These are phyloP conservation scores for Mayetiola destructor DNA, from an alignment of 2,888 invertebrate genomes.

Conservation along the genomic window DNA sequence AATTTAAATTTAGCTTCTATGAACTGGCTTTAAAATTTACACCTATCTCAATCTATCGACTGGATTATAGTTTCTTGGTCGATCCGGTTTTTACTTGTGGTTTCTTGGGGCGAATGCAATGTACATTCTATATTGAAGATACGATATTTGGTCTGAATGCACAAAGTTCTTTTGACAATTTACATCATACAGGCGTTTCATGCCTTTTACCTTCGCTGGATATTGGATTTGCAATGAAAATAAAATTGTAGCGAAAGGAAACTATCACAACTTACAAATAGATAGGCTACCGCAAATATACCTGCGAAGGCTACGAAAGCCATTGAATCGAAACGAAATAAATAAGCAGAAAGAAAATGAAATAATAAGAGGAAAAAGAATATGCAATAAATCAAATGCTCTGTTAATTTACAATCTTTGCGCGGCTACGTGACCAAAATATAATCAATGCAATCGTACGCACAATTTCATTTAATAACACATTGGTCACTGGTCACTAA, in stretches of 20 bases:
- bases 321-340: neutral
- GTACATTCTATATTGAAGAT: no score
- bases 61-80: no score
- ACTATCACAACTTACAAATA: neutral
- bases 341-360: neutral
- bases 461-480: constrained; percentile 1
- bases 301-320: neutral
- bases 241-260: neutral
- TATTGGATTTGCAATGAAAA: no score
- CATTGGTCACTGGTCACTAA: no score
- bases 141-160: no score
- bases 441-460: constrained; percentile 9
- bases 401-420: constrained; percentile 10
- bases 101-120: no score
- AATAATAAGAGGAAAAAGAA: no score
- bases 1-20: no score
- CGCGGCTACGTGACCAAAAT: constrained; percentile 6
- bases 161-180: no score
- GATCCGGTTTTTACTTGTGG: no score
- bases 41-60: no score
- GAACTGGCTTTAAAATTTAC: no score
- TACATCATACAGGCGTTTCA: neutral
- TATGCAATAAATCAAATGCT: constrained; percentile 10
- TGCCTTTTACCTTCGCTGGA: neutral
- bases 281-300: neutral